These are phyloP conservation scores for Engystomops pustulosus DNA, from an alignment of 2,113 vertebrate genomes.

Conservation along the genomic window DNA sequence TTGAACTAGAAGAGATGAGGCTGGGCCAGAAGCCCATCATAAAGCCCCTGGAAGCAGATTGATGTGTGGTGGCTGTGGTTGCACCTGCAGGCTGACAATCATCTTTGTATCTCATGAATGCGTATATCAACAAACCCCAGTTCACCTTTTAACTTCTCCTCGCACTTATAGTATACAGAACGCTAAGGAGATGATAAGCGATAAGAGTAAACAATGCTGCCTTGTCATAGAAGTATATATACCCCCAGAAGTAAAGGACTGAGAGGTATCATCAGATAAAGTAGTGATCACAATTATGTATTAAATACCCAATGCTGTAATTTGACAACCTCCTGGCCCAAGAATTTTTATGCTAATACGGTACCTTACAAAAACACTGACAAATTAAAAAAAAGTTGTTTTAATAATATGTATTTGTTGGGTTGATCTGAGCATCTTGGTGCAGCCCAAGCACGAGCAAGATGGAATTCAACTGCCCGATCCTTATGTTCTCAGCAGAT, in stretches of 20 bases:
- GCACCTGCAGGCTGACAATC: conserved; percentile 37
- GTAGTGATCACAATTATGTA: background rate
- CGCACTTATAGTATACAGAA: background rate
- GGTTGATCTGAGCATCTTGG: too few species aligned
- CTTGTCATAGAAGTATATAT: background rate
- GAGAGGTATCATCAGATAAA: background rate
- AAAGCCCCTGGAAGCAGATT: background rate
- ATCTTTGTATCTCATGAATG: background rate
- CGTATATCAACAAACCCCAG: conserved; percentile 1
- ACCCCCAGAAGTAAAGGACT: background rate
- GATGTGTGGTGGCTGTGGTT: conserved; percentile 20
- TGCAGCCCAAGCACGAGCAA: too few species aligned
- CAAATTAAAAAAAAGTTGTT: too few species aligned
- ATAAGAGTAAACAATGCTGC: background rate
- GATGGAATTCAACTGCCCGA: too few species aligned
- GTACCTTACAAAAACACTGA: background rate
- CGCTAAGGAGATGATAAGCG: background rate
- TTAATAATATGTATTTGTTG: too few species aligned
- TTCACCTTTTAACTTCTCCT: background rate
- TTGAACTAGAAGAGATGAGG: background rate
- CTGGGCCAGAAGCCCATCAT: background rate
- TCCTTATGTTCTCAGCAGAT: too few species aligned
- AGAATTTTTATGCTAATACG: background rate
- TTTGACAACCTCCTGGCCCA: background rate
- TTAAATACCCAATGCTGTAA: background rate